These are phyloP conservation scores for Parapristionchus giblindavisi DNA, from an alignment of 2,888 invertebrate species.

Conservation along the genomic window DNA sequence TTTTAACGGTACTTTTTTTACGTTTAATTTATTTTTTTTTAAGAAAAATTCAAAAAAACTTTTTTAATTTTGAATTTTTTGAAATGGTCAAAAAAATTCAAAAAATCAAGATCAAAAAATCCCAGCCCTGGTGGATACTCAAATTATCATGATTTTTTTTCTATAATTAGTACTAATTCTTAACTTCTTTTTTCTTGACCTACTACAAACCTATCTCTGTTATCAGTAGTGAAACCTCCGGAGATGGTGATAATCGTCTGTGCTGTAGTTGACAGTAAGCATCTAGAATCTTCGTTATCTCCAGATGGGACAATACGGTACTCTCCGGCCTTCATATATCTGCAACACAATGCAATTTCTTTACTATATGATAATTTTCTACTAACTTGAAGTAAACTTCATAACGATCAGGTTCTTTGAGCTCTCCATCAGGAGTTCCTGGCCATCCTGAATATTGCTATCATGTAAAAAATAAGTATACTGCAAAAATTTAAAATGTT, in stretches of 20 bases:
- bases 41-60: no score
- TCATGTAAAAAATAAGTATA: neutral
- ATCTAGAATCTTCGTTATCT: neutral
- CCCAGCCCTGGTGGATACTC: no score
- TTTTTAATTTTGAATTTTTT: no score
- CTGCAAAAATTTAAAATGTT: no score
- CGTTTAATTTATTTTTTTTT: no score
- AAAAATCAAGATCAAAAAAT: no score
- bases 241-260: constrained; percentile 22
- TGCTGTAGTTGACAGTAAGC: neutral
- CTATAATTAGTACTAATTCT: neutral
- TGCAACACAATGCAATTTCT: neutral
- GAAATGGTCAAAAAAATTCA: no score
- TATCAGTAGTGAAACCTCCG: constrained; percentile 35
- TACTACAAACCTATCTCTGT: constrained; percentile 26
- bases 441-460: neutral
- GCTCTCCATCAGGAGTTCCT: constrained; percentile 11
- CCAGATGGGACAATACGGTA: neutral
- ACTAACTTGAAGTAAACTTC: neutral
- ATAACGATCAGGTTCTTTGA: constrained; percentile 8
- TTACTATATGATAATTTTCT: no score
- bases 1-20: no score
- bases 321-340: neutral
- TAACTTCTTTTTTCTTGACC: neutral
- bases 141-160: no score